phyloP scores from a whole-genome alignment of 2,888 invertebrate genomes.

The Oscheius sp. region DNA sequence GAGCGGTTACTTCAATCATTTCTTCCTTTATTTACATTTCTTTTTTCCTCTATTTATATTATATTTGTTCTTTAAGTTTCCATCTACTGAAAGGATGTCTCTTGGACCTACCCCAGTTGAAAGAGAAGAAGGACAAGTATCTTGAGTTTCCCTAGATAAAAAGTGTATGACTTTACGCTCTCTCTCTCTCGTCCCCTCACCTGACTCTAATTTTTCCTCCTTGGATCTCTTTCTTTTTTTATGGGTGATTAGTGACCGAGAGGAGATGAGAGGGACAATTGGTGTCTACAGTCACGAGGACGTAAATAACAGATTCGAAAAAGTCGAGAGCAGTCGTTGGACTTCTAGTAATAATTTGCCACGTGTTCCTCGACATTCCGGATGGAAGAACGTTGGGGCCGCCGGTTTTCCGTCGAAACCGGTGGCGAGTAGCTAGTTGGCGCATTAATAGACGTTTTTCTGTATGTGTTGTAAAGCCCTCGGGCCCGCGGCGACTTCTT shows the following conservation, averaged over 20 bases:
- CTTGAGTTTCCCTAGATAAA: no score
- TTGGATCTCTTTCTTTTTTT: background rate
- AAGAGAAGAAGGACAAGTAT: no score
- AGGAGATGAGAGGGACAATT: no score
- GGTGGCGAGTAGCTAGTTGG: conserved; percentile 31
- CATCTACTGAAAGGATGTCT: no score
- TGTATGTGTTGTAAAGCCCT: conserved; percentile 29
- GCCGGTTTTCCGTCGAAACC: conserved; percentile 29
- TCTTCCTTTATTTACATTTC: no score
- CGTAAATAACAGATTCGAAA: no score
- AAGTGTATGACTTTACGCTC: conserved; percentile 4
- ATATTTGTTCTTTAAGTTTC: no score
- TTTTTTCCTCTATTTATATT: no score
- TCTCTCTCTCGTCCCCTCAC: background rate
- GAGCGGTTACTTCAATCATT: no score
- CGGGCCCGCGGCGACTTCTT: conserved; percentile 21
- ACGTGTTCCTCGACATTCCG: conserved; percentile 2
- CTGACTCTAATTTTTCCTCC: background rate
- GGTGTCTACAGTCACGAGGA: background rate
- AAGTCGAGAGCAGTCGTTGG: background rate
- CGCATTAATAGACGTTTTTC: conserved; percentile 31
- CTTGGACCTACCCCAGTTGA: no score
- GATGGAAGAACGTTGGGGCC: background rate
- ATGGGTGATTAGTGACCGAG: no score
- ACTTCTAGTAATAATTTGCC: conserved; percentile 20